A percentile compares a stretch with the other conserved stretches of the same genome.
These are phyloP conservation scores for Stratiomys singularior DNA, from an alignment of 2,888 invertebrate species.

Conservation along the genomic window DNA sequence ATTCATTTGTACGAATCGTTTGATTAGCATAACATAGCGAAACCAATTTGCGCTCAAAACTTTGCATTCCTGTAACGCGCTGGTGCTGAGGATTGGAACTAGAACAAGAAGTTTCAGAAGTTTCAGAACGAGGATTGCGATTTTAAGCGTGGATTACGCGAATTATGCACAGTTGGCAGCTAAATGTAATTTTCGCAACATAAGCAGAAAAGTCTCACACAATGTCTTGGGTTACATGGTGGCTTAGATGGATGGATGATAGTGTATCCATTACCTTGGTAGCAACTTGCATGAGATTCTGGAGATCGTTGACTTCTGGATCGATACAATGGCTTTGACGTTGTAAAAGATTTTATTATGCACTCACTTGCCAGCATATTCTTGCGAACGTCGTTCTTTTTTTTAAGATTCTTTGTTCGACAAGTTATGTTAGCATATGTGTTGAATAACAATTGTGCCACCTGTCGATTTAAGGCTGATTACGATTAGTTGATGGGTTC, in stretches of 20 bases:
- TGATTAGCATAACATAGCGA: background rate
- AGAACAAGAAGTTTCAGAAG: no score
- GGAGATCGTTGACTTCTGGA: slow-evolving; percentile 1
- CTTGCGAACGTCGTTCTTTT: background rate
- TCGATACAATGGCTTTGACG: background rate
- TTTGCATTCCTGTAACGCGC: slow-evolving; percentile 5
- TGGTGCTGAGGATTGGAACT: background rate
- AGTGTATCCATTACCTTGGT: background rate
- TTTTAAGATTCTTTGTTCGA: background rate
- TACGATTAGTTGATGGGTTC: no score
- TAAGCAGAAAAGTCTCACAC: background rate
- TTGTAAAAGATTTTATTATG: background rate
- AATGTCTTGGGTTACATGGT: background rate
- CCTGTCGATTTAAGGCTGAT: no score
- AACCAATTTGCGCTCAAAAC: background rate
- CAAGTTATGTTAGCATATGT: background rate
- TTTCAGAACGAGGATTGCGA: background rate
- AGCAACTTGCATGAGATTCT: background rate
- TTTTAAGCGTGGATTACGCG: background rate
- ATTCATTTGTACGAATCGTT: background rate
- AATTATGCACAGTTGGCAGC: background rate
- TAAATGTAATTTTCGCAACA: background rate
- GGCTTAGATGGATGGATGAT: background rate
- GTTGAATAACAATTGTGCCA: no score
- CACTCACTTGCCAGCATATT: background rate